Evolutionary conservation across 1,140 invertebrate genomes (phyloP), one percentile per base, ranked within the genome.

Genomic region (Sitophilus oryzae): DNA sequence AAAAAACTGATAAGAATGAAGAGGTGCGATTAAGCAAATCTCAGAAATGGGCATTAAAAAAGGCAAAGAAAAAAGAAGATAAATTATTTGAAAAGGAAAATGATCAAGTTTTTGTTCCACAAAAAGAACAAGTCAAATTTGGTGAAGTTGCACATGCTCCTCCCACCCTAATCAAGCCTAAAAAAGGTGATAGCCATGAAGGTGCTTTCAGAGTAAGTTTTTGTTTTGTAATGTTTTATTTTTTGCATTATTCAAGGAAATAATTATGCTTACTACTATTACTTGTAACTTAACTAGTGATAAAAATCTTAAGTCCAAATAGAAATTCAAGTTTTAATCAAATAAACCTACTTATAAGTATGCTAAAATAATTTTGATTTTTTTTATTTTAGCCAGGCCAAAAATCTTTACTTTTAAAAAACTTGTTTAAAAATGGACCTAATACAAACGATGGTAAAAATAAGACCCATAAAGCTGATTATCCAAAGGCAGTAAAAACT

Each of bases 61-160:
- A 74, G 15, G 60, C 68, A 23, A 20, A 68, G n/a, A 79, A 77
- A 52, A 76, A 76, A 55, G 59, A 74, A 38, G 71, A 73, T 40
- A 68, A 66, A 62, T 16, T 47, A 15, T 22, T 22, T 19, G 35
- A 51, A 18, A 15, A 30, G 16, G 56, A 73, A 25, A 53, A 69
- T 52, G 19, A 67, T 20, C 68, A 76, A 35, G 72, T 74, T 14
- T 75, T 71, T 44, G 50, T 68, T 16, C 60, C 46, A 9, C 59
- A 71, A n/a, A 68, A 70, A 38, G 84, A 86, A 63, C 68, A 76
- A 49, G 71, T 85, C 34, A 62, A 75, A 63, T 87, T 87, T 74
- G 83, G 82, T 1, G 85, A 86, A 64, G 70, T 82, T 44, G 77
- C 69, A n/a, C 79, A 84, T 65, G 80, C 74, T 51, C 84, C 84